Base-by-base conservation (phyloP, 2,888 invertebrate species). In the Drepanosiphum platanoidis region DNA sequence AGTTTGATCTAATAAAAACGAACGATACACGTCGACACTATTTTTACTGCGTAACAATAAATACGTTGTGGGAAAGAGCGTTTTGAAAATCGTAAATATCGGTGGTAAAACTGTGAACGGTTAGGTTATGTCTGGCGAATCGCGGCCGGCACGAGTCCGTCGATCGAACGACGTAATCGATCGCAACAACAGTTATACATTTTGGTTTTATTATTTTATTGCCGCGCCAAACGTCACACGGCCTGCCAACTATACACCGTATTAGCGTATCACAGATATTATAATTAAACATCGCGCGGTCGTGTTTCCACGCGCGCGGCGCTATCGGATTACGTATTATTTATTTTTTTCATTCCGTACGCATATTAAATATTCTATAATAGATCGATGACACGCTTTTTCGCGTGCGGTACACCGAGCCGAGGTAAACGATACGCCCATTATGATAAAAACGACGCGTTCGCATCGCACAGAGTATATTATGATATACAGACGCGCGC, bases 261-360 rank as follows among this genome's bases (percentile, higher is more conserved):
- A 11, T n/a, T n/a, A n/a, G n/a, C n/a, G n/a, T n/a, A n/a, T n/a
- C 18, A 46, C 46, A 13, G 18, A 46, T 46, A 66, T 79, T 46
- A 79, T 52, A 68, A 52, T 80, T 80, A 80, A 70, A 80, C 68
- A 32, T 52, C n/a, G 8, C 22, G 68, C 42, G 9, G n/a, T n/a
- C 8, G 46, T 52, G 8, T 52, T 18, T 18, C 15, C 52, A 32
- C 46, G 34, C n/a, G 0, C 68, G 46, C 27, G 15, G 3, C 46
- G 46, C 68, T 68, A 68, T 80, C 70, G 27, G 27, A 27, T 80
- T 80, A 80, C 80, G 64, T 3, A 1, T 34, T 9, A 0, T n/a
- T 9, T 13, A n/a, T 5, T 39, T 18, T 30, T 18, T 18, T n/a
- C n/a, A 3, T 52, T 1, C 1, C 46, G 52, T 8, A 5, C 5